phyloP scores from a whole-genome alignment of 1,140 invertebrate genomes.

The Anastrepha ludens region DNA sequence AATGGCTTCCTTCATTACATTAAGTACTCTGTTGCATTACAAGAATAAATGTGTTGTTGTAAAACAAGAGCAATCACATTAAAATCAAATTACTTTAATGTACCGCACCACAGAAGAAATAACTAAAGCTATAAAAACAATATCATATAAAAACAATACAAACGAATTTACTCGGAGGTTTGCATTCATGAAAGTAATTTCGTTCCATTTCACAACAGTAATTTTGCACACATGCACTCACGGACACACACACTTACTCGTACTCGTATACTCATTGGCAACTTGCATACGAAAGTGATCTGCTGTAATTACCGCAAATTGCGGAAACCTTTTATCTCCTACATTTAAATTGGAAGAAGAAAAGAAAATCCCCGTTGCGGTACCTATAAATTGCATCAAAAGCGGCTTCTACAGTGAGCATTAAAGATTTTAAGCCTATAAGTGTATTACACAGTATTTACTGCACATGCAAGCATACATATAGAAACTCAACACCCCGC shows the following conservation, averaged over 20 bases:
- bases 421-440: conserved; percentile 42
- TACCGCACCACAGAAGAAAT: neutral
- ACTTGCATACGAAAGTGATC: conserved; percentile 25
- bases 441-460: conserved; percentile 1
- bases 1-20: neutral
- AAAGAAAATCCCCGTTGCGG: conserved; percentile 33
- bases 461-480: neutral
- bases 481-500: neutral
- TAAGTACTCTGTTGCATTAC: conserved; percentile 1
- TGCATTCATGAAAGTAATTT: neutral
- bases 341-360: conserved; percentile 30
- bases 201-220: neutral
- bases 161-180: neutral
- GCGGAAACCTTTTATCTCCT: conserved; percentile 42
- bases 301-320: conserved; percentile 33
- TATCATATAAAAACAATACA: conserved; percentile 17
- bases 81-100: conserved; percentile 41
- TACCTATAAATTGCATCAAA: conserved; percentile 30
- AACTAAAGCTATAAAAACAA: conserved; percentile 19
- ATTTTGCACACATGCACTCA: neutral
- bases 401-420: neutral
- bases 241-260: neutral
- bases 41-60: neutral
- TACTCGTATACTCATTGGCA: neutral
- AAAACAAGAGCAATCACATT: neutral